Evolutionary conservation across 2,888 invertebrate species (phyloP).

Genomic region (Monopis laevigella): DNA sequence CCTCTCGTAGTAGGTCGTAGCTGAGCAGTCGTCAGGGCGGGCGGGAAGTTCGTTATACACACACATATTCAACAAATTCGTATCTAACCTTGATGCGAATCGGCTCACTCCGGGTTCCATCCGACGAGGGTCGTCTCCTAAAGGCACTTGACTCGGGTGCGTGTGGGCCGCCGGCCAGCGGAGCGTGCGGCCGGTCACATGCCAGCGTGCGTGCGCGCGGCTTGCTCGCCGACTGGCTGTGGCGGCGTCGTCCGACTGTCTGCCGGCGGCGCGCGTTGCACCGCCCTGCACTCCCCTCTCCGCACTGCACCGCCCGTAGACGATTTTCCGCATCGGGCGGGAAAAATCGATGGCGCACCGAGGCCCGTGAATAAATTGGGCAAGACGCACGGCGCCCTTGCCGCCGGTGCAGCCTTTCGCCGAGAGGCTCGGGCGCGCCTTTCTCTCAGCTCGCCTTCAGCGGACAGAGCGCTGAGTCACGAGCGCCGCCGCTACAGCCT

Average conservation of each 20-base stretch:
- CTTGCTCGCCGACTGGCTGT: constrained; percentile 65
- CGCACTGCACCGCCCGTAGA: constrained; percentile 57
- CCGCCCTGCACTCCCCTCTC: constrained; percentile 59
- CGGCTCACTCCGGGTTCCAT: constrained; percentile 66
- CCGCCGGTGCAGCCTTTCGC: constrained; percentile 11
- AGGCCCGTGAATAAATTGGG: constrained; percentile 64
- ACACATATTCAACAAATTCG: constrained; percentile 62
- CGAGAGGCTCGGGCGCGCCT: constrained; percentile 3
- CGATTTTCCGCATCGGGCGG: constrained; percentile 67
- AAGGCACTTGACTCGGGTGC: constrained; percentile 35
- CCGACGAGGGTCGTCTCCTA: constrained; percentile 53
- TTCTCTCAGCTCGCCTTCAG: constrained; percentile 7
- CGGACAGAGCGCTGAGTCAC: not conserved
- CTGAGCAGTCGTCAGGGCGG: constrained; percentile 14
- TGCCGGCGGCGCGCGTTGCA: constrained; percentile 61
- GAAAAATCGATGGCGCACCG: constrained; percentile 69
- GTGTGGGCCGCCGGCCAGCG: constrained; percentile 21
- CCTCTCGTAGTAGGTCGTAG: constrained; percentile 9
- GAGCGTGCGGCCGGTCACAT: constrained; percentile 33
- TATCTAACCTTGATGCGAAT: constrained; percentile 65
- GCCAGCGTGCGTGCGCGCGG: constrained; percentile 54
- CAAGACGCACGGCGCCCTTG: constrained; percentile 59
- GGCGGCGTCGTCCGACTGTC: constrained; percentile 68
- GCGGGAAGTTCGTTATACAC: constrained; percentile 42
- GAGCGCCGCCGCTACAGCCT: not conserved